A percentile compares a stretch with the other conserved stretches of the same genome.
Conservation (phyloP, 2,113 vertebrate genomes). For the Eretmochelys imbricata region DNA sequence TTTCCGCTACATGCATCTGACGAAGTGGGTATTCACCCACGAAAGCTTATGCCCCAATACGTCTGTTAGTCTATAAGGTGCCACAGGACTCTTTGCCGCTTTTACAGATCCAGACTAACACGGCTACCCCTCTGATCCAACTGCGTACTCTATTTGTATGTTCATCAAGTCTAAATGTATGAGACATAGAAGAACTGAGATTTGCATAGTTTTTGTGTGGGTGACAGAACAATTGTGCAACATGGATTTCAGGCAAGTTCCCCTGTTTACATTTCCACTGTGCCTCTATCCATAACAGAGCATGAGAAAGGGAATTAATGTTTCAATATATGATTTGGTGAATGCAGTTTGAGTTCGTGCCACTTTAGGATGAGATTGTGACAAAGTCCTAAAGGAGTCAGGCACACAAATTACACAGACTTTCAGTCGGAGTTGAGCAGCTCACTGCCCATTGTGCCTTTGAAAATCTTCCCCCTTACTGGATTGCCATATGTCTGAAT, state of each 20-base stretch:
- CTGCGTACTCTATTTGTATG: not conserved
- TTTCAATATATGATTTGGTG: not conserved
- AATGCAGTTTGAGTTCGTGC: not conserved
- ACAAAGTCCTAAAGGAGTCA: not conserved
- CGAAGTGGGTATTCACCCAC: no score
- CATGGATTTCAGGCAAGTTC: not conserved
- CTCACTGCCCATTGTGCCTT: fast-evolving
- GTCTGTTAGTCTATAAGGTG: no score
- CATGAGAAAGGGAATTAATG: not conserved
- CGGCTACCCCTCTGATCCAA: not conserved
- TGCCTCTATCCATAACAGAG: fast-evolving
- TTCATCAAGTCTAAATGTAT: not conserved
- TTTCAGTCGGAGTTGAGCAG: not conserved
- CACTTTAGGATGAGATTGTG: not conserved
- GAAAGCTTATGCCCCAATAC: no score
- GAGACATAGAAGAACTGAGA: not conserved
- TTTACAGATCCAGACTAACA: not conserved
- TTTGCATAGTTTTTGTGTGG: not conserved
- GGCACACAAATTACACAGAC: not conserved
- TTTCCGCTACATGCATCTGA: no score
- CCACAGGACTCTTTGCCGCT: no score
- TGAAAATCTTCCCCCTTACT: not conserved
- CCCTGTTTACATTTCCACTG: not conserved
- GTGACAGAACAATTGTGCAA: not conserved
- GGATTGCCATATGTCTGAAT: not conserved